Conservation (phyloP, 2,113 vertebrate species). For the Trogon surrucura region DNA sequence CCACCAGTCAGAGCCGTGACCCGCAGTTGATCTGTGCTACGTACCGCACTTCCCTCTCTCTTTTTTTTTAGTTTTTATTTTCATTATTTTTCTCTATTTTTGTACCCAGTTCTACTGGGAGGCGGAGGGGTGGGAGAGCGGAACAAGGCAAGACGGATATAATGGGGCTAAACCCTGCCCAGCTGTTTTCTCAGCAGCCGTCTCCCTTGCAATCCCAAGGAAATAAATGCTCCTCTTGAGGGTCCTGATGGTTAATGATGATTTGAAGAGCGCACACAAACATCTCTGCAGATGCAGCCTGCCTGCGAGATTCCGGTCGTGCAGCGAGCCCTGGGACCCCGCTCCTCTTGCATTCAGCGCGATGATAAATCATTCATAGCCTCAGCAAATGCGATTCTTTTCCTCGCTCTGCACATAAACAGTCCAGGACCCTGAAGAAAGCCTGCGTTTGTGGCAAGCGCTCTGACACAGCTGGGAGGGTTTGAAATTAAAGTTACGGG, state of each 20-base stretch:
- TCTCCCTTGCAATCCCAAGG: slow-evolving; percentile 40
- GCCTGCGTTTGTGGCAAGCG: slow-evolving; percentile 26
- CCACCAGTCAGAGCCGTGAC: background rate
- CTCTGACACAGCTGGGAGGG: slow-evolving; percentile 44
- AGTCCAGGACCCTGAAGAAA: slow-evolving; percentile 34
- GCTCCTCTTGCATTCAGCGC: slow-evolving; percentile 31
- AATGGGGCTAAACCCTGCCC: slow-evolving; percentile 54
- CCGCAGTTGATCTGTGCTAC: background rate
- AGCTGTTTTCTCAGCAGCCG: slow-evolving; percentile 63
- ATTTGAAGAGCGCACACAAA: slow-evolving; percentile 62
- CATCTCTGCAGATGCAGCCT: slow-evolving; percentile 46
- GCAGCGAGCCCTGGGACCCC: slow-evolving; percentile 48
- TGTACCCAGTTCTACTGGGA: background rate
- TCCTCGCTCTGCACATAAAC: slow-evolving; percentile 15
- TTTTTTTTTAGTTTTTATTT: background rate
- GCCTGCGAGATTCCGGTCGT: slow-evolving; percentile 37
- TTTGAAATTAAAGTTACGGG: slow-evolving; percentile 20
- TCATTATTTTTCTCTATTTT: background rate
- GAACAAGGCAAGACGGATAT: background rate
- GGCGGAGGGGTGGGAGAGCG: background rate
- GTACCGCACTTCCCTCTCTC: background rate
- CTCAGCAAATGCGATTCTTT: slow-evolving; percentile 44
- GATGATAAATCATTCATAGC: slow-evolving; percentile 70
- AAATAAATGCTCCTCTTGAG: slow-evolving; percentile 56
- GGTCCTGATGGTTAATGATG: slow-evolving; percentile 64